Conservation (phyloP, 1,140 invertebrate species). For the Frieseomelitta varia region DNA sequence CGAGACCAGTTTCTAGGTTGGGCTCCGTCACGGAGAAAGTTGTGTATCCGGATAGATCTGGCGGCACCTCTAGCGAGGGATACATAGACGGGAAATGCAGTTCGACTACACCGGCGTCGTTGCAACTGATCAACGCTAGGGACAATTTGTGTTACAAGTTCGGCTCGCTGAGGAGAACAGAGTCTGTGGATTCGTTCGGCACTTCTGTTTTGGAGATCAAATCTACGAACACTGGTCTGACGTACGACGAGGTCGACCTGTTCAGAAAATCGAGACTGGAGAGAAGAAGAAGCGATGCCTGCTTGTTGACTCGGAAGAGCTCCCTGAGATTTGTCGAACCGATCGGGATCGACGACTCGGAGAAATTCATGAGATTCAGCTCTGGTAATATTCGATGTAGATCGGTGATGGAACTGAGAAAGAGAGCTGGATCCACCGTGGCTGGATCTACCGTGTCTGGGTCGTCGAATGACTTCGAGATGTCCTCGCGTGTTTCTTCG, state of each 20-base stretch:
- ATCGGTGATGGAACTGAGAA: slow-evolving; percentile 70
- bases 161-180: slow-evolving; percentile 25
- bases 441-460: slow-evolving; percentile 37
- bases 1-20: slow-evolving; percentile 74
- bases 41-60: slow-evolving; percentile 69
- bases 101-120: slow-evolving; percentile 59
- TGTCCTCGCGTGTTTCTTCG: slow-evolving; percentile 13
- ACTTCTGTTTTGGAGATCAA: slow-evolving; percentile 19
- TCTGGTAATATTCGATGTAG: slow-evolving; percentile 52
- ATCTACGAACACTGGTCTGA: neutral
- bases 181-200: slow-evolving; percentile 26
- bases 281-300: slow-evolving; percentile 71
- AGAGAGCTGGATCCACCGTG: slow-evolving; percentile 38
- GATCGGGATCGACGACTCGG: slow-evolving; percentile 33
- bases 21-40: slow-evolving; percentile 72
- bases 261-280: slow-evolving; percentile 20
- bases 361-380: neutral
- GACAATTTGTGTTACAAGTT: slow-evolving; percentile 48
- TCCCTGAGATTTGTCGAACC: slow-evolving; percentile 58
- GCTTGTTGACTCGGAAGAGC: slow-evolving; percentile 66
- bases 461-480: slow-evolving; percentile 26
- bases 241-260: slow-evolving; percentile 21
- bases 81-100: slow-evolving; percentile 67
- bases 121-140: slow-evolving; percentile 38
- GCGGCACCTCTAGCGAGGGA: slow-evolving; percentile 72